Evolutionary conservation across 1,140 invertebrate genomes (phyloP).

Genomic region (Parasteatoda tepidariorum): DNA sequence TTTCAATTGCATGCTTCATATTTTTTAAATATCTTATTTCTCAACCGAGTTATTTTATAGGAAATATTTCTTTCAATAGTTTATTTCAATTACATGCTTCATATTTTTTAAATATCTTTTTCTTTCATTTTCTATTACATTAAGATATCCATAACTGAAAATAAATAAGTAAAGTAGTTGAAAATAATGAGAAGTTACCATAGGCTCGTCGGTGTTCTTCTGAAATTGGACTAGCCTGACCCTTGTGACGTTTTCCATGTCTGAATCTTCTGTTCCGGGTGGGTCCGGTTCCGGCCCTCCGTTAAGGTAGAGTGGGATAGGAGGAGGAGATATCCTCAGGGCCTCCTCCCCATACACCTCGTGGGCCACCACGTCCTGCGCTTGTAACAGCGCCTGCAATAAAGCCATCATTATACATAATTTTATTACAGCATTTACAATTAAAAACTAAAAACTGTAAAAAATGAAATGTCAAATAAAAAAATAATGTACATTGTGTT

Average conservation of each 20-base stretch:
- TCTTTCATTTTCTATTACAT: no score
- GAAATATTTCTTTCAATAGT: no score
- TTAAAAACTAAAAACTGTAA: neutral
- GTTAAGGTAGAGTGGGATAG: constrained; percentile 78
- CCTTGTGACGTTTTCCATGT: constrained; percentile 82
- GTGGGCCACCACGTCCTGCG: constrained; percentile 97
- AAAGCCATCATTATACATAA: constrained; percentile 31
- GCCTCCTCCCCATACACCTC: constrained; percentile 94
- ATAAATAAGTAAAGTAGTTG: no score
- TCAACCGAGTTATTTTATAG: no score
- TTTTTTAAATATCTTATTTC: no score
- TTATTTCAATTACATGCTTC: no score
- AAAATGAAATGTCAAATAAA: neutral
- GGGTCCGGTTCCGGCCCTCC: constrained; percentile 67
- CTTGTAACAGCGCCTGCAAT: constrained; percentile 91
- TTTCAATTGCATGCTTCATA: no score
- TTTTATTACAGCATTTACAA: neutral
- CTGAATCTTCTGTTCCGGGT: neutral
- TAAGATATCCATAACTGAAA: no score
- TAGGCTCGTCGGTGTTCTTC: constrained; percentile 99
- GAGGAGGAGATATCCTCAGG: constrained; percentile 77
- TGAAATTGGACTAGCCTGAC: constrained; percentile 98
- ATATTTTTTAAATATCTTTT: no score
- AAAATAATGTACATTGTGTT: neutral
- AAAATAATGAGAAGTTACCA: no score